A percentile compares a stretch with the other conserved stretches of the same genome.
Conservation (phyloP, 2,888 invertebrate species). For the Antheraea assamensis region DNA sequence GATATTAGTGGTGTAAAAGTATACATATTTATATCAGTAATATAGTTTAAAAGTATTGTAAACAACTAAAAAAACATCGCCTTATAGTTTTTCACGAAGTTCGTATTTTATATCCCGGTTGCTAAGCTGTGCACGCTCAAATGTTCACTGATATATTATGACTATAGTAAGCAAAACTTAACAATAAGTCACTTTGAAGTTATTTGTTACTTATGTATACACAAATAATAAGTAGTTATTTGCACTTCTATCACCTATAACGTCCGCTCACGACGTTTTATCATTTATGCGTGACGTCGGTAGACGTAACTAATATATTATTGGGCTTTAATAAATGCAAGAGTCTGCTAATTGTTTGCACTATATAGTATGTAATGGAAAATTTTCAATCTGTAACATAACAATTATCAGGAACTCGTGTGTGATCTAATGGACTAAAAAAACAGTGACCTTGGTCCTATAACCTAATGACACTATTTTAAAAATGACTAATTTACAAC, state of each 20-base stretch:
- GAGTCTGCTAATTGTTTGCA: background rate
- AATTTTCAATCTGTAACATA: background rate
- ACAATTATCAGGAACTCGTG: slow-evolving; percentile 1
- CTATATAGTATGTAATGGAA: background rate
- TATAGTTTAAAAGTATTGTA: no score
- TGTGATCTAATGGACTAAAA: background rate
- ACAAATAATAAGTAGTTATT: slow-evolving; percentile 15
- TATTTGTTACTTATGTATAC: background rate
- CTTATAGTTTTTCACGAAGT: background rate
- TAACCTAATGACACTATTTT: background rate
- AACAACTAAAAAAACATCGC: no score
- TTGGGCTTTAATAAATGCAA: background rate
- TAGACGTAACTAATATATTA: background rate
- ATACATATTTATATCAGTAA: no score
- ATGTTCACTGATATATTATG: background rate
- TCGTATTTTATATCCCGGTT: slow-evolving; percentile 4
- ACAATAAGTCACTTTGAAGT: slow-evolving; percentile 4
- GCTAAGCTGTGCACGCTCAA: background rate
- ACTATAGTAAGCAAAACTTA: background rate
- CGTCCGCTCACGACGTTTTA: slow-evolving; percentile 15
- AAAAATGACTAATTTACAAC: background rate
- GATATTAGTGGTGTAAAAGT: no score
- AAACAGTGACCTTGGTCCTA: background rate
- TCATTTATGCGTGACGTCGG: background rate
- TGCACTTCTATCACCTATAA: slow-evolving; percentile 18